Evolutionary conservation across 2,113 vertebrate species (phyloP), one percentile per base, ranked within the genome.

Genomic region (Lonchura striata): DNA sequence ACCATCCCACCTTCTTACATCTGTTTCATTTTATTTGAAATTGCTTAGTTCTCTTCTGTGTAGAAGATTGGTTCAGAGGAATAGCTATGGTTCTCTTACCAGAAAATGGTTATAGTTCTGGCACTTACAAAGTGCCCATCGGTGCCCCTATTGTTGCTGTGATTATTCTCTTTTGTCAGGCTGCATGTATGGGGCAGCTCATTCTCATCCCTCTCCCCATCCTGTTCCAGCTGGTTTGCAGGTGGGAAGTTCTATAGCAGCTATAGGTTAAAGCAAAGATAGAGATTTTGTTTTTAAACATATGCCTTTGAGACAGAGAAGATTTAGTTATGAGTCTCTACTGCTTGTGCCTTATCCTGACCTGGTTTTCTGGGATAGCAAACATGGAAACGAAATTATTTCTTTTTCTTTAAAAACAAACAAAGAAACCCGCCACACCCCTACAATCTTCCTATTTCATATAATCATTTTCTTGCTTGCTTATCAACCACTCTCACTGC

Each of bases 401-500:
- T 56, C 2, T 42, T 37, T 52, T 91, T n/a, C 20, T 81, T 78
- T 46, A 41, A 64, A 93, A 94, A 24, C 53, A 65, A 30, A 31
- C 50, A 68, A 28, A 78, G 35, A 41, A 30, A 66, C 24, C 20
- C 13, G 52, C 41, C 44, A 31, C 28, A 44, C 10, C 22, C 14
- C 53, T 7, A 5, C 35, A 78, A 54, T 9, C 14, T 11, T 66
- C 13, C 42, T 54, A 23, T 93, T 77, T 78, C n/a, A 56, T 22
- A 14, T 65, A 24, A 37, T 88, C 20, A 9, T 86, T 86, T 81
- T 56, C 41, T 63, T 77, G 27, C 77, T 72, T 90, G 28, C 75
- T 96, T 84, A 72, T 92, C 88, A 76, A 47, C 75, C n/a, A 30
- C 61, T 47, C 85, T 90, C 71, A 47, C 84, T 92, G 75, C 56